A percentile compares a stretch with the other conserved stretches of the same genome.
Evolutionary conservation across 1,140 invertebrate genomes (phyloP).

Genomic region (Pteromalus puparum): DNA sequence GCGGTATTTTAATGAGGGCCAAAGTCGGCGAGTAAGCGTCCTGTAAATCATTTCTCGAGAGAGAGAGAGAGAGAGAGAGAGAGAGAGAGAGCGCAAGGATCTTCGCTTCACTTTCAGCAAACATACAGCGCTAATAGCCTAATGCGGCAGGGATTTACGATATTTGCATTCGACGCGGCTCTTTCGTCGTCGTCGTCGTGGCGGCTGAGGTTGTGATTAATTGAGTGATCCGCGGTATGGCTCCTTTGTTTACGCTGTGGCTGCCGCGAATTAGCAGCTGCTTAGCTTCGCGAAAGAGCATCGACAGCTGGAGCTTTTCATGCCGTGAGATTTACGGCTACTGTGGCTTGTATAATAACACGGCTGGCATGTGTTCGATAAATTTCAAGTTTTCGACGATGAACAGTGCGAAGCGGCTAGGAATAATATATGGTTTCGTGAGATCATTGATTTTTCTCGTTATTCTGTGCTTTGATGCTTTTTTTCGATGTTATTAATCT

Average conservation of each 20-base stretch:
- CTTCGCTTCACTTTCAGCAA: neutral
- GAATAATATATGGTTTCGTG: too few relatives aligned
- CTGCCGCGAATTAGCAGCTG: slow-evolving; percentile 9
- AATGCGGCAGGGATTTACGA: slow-evolving; percentile 33
- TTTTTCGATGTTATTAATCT: too few relatives aligned
- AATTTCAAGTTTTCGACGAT: neutral
- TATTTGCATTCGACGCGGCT: slow-evolving; percentile 3
- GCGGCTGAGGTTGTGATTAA: neutral
- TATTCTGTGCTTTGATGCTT: too few relatives aligned
- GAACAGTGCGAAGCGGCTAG: too few relatives aligned
- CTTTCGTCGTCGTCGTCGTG: neutral
- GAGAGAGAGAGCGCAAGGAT: slow-evolving; percentile 37
- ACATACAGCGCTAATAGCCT: neutral
- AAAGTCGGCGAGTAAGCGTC: slow-evolving; percentile 71
- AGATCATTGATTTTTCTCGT: too few relatives aligned
- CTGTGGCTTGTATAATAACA: neutral
- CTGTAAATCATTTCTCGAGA: slow-evolving; percentile 71
- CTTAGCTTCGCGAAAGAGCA: neutral
- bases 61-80: slow-evolving; percentile 49
- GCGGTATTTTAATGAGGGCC: slow-evolving; percentile 71
- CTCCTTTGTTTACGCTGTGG: neutral
- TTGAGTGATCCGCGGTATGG: neutral
- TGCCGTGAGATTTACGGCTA: neutral
- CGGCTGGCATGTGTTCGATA: neutral
- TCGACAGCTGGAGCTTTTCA: too few relatives aligned